Conservation (phyloP, 2,888 invertebrate species). For the Ptilodon capucinus region DNA sequence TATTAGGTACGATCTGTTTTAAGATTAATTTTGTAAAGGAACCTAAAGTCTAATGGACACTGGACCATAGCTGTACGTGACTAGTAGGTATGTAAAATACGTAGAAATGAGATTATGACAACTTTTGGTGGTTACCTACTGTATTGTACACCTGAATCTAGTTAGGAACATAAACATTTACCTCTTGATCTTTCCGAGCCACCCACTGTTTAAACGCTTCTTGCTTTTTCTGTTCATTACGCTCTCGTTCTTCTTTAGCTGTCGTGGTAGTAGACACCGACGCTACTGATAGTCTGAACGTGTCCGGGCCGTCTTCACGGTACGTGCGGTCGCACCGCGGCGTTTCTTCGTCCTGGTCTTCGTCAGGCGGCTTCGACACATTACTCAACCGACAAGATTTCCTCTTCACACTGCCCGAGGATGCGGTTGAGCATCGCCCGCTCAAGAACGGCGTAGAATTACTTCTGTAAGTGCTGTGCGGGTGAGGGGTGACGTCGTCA, state of each 20-base stretch:
- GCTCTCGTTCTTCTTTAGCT: constrained; percentile 71
- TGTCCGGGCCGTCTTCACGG: constrained; percentile 68
- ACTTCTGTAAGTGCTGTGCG: constrained; percentile 69
- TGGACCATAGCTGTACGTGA: too few species aligned
- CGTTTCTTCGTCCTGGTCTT: constrained; percentile 49
- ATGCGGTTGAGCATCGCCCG: constrained; percentile 58
- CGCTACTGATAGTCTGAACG: constrained; percentile 70
- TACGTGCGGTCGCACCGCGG: constrained; percentile 62
- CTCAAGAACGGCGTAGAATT: constrained; percentile 72
- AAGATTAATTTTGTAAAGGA: too few species aligned
- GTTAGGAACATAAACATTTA: constrained; percentile 24
- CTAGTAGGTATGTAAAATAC: too few species aligned
- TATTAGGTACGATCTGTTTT: too few species aligned
- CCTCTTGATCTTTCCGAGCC: constrained; percentile 72
- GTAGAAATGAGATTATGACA: too few species aligned
- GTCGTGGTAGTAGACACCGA: constrained; percentile 72
- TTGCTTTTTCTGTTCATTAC: constrained; percentile 63
- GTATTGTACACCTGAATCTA: too few species aligned
- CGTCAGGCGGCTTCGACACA: constrained; percentile 21
- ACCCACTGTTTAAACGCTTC: constrained; percentile 73
- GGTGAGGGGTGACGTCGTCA: constrained; percentile 71
- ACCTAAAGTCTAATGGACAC: too few species aligned
- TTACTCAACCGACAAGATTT: constrained; percentile 62
- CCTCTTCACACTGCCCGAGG: constrained; percentile 63
- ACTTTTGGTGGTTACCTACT: too few species aligned